These are phyloP conservation scores for Drosophila macrospina DNA, from an alignment of 2,888 invertebrate species.

Conservation along the genomic window DNA sequence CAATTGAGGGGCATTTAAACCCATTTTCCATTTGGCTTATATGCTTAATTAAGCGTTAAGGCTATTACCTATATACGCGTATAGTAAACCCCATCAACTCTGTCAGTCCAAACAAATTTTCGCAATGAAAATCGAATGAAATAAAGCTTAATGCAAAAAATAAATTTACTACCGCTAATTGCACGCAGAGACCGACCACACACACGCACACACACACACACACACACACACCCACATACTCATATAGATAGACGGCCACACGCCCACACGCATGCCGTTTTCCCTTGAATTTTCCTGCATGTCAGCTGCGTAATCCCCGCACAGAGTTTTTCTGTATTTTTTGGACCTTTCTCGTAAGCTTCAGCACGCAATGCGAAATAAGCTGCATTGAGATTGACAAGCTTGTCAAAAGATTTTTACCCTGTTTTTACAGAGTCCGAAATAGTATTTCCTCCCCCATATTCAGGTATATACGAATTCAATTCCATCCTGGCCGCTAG, in stretches of 20 bases:
- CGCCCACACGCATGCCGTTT: slow-evolving; percentile 13
- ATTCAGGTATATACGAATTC: background rate
- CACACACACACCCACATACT: slow-evolving; percentile 11
- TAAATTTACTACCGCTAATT: slow-evolving; percentile 59
- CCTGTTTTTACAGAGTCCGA: slow-evolving; percentile 13
- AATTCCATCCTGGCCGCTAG: slow-evolving; percentile 11
- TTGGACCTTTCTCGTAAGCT: slow-evolving; percentile 12
- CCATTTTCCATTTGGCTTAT: slow-evolving; percentile 60
- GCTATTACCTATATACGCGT: slow-evolving; percentile 34
- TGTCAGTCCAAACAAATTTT: slow-evolving; percentile 25
- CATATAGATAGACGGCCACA: no score
- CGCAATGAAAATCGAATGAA: slow-evolving; percentile 35
- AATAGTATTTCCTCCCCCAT: slow-evolving; percentile 2
- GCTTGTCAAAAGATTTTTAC: slow-evolving; percentile 50
- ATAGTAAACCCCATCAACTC: slow-evolving; percentile 5
- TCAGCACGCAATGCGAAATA: slow-evolving; percentile 41
- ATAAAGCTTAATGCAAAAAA: slow-evolving; percentile 62
- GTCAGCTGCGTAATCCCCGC: slow-evolving; percentile 38
- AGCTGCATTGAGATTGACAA: slow-evolving; percentile 55
- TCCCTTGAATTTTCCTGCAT: slow-evolving; percentile 18
- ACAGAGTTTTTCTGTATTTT: slow-evolving; percentile 23
- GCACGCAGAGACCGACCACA: slow-evolving; percentile 41
- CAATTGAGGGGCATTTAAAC: slow-evolving; percentile 24
- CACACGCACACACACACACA: slow-evolving; percentile 11
- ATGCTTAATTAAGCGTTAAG: slow-evolving; percentile 51